These are phyloP conservation scores for Penaeus monodon DNA, from an alignment of 2,888 invertebrate species.

Conservation along the genomic window DNA sequence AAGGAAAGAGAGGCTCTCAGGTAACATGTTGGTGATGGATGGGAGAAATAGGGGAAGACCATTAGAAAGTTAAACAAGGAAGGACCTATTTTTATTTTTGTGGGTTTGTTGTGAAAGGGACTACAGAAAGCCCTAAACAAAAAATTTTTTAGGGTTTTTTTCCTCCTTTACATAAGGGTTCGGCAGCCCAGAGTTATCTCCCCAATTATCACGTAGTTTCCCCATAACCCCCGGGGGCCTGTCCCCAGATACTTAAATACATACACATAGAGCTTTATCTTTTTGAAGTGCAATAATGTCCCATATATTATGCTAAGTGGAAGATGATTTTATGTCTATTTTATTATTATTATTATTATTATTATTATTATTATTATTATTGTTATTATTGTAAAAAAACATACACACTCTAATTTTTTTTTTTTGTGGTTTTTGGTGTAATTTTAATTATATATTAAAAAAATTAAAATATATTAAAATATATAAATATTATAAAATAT, in stretches of 20 bases:
- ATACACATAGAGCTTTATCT: conserved; percentile 4
- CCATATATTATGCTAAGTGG: too few relatives aligned
- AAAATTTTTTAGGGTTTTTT: conserved; percentile 75
- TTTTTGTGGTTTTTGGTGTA: too few relatives aligned
- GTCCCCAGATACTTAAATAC: conserved; percentile 23
- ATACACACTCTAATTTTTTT: too few relatives aligned
- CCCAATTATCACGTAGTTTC: conserved; percentile 59
- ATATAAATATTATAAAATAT: too few relatives aligned
- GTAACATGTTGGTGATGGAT: conserved; percentile 39
- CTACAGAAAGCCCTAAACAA: conserved; percentile 72
- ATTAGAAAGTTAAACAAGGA: not conserved
- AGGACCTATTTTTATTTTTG: conserved; percentile 40
- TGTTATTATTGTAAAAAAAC: too few relatives aligned
- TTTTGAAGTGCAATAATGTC: too few relatives aligned
- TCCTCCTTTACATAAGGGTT: conserved; percentile 60
- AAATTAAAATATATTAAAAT: too few relatives aligned
- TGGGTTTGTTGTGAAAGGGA: conserved; percentile 51
- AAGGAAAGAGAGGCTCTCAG: conserved; percentile 59
- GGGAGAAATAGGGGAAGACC: conserved; percentile 4
- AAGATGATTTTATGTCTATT: too few relatives aligned
- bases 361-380: too few relatives aligned
- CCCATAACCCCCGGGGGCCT: conserved; percentile 45
- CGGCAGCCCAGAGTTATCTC: conserved; percentile 49
- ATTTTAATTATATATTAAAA: too few relatives aligned
- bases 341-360: too few relatives aligned